Percentiles rank a stretch among this genome's conserved stretches.
Evolutionary conservation across 2,888 invertebrate genomes (phyloP).

Genomic region (Ptychoptera contaminata): DNA sequence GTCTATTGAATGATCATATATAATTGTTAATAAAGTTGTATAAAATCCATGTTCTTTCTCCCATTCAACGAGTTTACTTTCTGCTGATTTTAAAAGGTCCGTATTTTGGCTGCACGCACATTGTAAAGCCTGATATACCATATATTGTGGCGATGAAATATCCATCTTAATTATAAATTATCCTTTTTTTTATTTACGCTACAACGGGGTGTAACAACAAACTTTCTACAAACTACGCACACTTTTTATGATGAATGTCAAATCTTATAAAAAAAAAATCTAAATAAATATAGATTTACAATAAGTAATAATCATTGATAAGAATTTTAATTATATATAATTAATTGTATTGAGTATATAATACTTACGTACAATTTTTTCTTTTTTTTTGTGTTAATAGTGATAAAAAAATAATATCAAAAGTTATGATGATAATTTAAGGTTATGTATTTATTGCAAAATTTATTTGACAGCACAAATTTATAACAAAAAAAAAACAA

Average conservation of each 20-base stretch:
- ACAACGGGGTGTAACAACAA: too few species aligned
- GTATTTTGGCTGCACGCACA: slow-evolving; percentile 76
- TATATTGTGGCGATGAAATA: slow-evolving; percentile 22
- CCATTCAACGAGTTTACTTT: slow-evolving; percentile 74
- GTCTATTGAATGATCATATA: slow-evolving; percentile 29
- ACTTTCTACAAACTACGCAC: too few species aligned
- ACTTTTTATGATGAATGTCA: too few species aligned
- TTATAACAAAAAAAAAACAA: too few species aligned
- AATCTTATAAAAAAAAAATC: too few species aligned
- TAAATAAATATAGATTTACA: too few species aligned
- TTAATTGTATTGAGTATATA: too few species aligned
- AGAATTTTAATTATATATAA: too few species aligned
- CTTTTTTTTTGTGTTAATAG: too few species aligned
- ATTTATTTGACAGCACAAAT: not conserved
- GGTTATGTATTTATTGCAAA: slow-evolving; percentile 1
- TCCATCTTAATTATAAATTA: slow-evolving; percentile 5
- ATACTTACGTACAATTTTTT: too few species aligned
- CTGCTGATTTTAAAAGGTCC: slow-evolving; percentile 71
- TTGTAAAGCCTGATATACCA: slow-evolving; percentile 41
- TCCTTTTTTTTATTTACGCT: not conserved
- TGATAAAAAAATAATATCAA: not conserved
- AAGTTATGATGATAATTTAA: not conserved
- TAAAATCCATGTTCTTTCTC: slow-evolving; percentile 83
- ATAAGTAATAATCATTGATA: too few species aligned
- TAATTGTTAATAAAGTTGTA: slow-evolving; percentile 56